phyloP scores from a whole-genome alignment of 2,888 invertebrate genomes.

The Hesperia comma region DNA sequence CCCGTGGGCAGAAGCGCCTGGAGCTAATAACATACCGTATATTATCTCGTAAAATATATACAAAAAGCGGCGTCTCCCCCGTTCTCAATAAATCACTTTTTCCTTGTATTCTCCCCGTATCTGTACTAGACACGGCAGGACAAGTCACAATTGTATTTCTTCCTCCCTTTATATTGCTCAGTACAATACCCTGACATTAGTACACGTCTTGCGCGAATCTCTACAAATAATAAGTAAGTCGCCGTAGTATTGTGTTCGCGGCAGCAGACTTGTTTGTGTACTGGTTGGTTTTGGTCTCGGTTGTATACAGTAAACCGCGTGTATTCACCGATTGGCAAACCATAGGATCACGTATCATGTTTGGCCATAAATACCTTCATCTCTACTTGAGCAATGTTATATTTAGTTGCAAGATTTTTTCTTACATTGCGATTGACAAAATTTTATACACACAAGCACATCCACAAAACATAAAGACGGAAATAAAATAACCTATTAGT shows the following conservation, averaged over 20 bases:
- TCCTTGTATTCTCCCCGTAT: slow-evolving; percentile 26
- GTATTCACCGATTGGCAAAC: background rate
- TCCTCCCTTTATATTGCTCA: slow-evolving; percentile 32
- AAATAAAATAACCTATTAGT: too few species aligned
- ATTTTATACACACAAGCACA: too few species aligned
- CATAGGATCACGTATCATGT: background rate
- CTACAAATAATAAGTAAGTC: slow-evolving; percentile 31
- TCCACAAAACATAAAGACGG: too few species aligned
- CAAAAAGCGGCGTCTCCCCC: slow-evolving; percentile 7
- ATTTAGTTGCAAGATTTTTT: too few species aligned
- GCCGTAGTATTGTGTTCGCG: slow-evolving; percentile 1
- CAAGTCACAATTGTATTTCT: slow-evolving; percentile 37
- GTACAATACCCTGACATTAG: slow-evolving; percentile 34
- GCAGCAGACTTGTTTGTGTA: background rate
- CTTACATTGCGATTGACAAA: too few species aligned
- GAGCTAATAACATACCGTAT: slow-evolving; percentile 13
- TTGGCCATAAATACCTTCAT: too few species aligned
- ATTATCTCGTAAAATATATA: background rate
- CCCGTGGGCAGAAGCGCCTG: background rate
- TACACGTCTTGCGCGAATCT: slow-evolving; percentile 29
- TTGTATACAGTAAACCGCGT: background rate
- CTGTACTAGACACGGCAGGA: slow-evolving; percentile 34
- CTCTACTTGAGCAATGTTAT: too few species aligned
- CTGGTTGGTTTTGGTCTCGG: background rate
- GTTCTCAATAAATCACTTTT: slow-evolving; percentile 33